Base-by-base conservation (phyloP, 2,113 vertebrate species). In the Spea bombifrons region DNA sequence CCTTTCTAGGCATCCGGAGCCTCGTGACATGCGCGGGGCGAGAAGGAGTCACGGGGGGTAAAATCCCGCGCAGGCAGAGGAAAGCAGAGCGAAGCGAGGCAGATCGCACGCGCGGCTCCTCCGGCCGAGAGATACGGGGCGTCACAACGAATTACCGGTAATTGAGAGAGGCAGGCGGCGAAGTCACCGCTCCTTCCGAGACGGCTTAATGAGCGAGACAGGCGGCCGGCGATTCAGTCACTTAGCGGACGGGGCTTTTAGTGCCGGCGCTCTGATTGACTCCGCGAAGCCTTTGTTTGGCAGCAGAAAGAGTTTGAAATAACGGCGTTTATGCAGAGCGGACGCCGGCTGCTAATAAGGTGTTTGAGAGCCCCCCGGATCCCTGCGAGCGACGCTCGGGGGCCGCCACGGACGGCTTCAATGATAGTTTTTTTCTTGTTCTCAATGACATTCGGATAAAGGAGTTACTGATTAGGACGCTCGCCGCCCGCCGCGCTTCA, bases 231-330 rank as follows among this genome's bases (percentile, higher is more conserved):
- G 82, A 90, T 93, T 92, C 94, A 91, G 93, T 96, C 94, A 97
- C 96, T 98, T 96, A 96, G 94, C 87, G 92, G 95, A 91, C 92
- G 90, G 84, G 93, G 94, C 94, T 96, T 96, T 97, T 95, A 98
- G 95, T 94, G 93, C 91, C 92, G 90, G 88, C 84, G 92, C 90
- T 95, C 87, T 86, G 87, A 91, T 91, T 59, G 94, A 96, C 93
- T 93, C 89, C 92, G 87, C 86, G 89, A 92, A 90, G 90, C 90
- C 92, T 87, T 87, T 87, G 88, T 88, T 85, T 81, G 65, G 83
- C 86, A 85, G 83, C 86, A 80, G 78, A 84, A 89, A 85, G 0
- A 55, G 0, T n/a, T 46, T 30, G 88, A 86, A 91, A 92, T 30
- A 30, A 30, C 30, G 30, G 1, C 30, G 30, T 91, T 91, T 92